Conservation (phyloP, 2,113 vertebrate genomes). For the Crocuta crocuta region DNA sequence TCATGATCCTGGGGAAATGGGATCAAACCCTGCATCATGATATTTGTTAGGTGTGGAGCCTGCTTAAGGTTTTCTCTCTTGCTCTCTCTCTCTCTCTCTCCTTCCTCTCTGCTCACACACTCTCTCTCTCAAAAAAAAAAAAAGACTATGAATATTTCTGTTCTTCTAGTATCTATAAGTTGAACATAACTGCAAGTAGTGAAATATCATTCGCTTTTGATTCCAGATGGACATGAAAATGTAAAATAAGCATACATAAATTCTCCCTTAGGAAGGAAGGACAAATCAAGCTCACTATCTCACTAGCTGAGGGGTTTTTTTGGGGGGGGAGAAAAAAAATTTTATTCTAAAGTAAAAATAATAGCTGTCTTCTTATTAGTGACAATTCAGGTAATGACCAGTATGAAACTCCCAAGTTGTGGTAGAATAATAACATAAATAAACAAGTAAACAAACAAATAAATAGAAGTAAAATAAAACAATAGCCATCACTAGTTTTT, state of each 20-base stretch:
- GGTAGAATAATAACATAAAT: neutral
- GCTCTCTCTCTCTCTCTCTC: too few species aligned
- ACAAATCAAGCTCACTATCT: neutral
- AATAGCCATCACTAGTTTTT: neutral
- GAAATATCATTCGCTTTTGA: neutral
- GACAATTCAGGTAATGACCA: neutral
- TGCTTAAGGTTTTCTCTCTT: too few species aligned
- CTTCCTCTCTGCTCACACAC: too few species aligned
- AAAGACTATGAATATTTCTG: neutral
- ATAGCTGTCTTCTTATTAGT: neutral
- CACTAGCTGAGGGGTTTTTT: neutral
- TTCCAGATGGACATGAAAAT: neutral
- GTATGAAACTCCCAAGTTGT: neutral
- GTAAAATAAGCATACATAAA: neutral
- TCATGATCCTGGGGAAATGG: too few species aligned
- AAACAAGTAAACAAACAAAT: neutral
- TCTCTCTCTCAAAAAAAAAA: too few species aligned
- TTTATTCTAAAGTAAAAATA: neutral
- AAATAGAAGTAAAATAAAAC: neutral
- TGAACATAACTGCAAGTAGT: neutral
- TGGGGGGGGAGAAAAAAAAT: neutral
- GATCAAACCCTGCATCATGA: too few species aligned
- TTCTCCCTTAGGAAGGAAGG: neutral
- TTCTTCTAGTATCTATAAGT: neutral
- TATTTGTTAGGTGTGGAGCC: too few species aligned